A percentile compares a stretch with the other conserved stretches of the same genome.
phyloP scores from a whole-genome alignment of 1,140 invertebrate genomes.

The Meloidogyne hapla region DNA sequence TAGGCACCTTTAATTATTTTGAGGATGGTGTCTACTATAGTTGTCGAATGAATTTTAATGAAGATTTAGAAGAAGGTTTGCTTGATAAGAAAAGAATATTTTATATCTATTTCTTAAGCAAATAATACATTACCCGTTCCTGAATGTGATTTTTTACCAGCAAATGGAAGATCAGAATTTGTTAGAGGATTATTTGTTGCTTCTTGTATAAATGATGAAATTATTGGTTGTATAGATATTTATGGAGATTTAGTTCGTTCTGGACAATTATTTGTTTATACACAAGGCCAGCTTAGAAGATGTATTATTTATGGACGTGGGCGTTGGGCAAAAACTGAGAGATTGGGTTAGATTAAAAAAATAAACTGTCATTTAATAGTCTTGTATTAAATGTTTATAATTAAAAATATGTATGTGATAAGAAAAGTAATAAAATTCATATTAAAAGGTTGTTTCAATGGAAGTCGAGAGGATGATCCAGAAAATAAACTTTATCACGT shows the following conservation, averaged over 20 bases:
- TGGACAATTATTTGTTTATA: conserved; percentile 43
- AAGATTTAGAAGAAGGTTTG: conserved; percentile 1
- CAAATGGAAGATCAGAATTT: conserved; percentile 42
- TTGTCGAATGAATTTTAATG: conserved; percentile 30
- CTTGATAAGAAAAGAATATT: not conserved
- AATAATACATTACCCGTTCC: conserved; percentile 4
- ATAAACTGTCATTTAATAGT: not conserved
- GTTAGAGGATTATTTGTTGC: conserved; percentile 32
- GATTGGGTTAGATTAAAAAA: conserved; percentile 38
- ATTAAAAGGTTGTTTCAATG: conserved; percentile 49
- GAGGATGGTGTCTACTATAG: conserved; percentile 40
- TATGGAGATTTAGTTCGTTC: conserved; percentile 41
- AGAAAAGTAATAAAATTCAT: not conserved
- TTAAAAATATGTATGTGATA: not conserved
- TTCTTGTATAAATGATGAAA: conserved; percentile 38
- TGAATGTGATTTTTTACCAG: conserved; percentile 43
- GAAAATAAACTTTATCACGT: conserved; percentile 38
- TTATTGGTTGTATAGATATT: conserved; percentile 46
- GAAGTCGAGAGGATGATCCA: conserved; percentile 46
- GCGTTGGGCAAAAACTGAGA: conserved; percentile 46
- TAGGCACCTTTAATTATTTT: conserved; percentile 42
- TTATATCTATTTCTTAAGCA: not conserved
- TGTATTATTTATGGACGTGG: conserved; percentile 44
- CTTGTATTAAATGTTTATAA: not conserved
- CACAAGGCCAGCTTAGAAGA: conserved; percentile 23